A percentile compares a stretch with the other conserved stretches of the same genome.
These are phyloP conservation scores for Poecile atricapillus DNA, from an alignment of 2,113 vertebrate species.

Conservation along the genomic window DNA sequence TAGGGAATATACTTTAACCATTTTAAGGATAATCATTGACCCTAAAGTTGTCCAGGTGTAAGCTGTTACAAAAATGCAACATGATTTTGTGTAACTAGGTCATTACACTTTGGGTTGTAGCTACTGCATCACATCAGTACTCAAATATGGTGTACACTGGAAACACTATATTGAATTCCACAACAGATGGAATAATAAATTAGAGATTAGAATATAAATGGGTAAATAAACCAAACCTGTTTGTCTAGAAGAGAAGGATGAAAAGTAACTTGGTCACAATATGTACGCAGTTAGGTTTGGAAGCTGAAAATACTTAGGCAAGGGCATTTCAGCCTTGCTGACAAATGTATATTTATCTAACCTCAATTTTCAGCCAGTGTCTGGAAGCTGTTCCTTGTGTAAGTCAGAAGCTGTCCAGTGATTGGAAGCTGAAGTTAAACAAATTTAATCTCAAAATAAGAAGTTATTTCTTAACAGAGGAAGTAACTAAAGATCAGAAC, in stretches of 20 bases:
- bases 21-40: background rate
- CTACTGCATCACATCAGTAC: background rate
- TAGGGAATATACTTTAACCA: background rate
- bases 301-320: constrained; percentile 29
- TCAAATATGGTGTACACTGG: background rate
- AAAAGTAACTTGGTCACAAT: background rate
- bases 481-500: background rate
- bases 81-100: background rate
- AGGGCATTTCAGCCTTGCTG: constrained; percentile 14
- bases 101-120: background rate
- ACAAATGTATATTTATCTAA: constrained; percentile 47
- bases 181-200: background rate
- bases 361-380: constrained; percentile 1
- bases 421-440: constrained; percentile 24
- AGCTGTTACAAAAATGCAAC: background rate
- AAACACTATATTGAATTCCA: background rate
- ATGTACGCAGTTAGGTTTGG: background rate
- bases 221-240: background rate
- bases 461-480: background rate
- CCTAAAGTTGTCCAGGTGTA: background rate
- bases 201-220: background rate
- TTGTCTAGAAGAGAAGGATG: background rate
- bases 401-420: background rate
- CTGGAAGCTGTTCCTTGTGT: constrained; percentile 11
- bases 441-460: background rate